Base-by-base conservation (phyloP, 37 sponge, comb jelly and placozoan genomes). In the Axinella damicornis region DNA sequence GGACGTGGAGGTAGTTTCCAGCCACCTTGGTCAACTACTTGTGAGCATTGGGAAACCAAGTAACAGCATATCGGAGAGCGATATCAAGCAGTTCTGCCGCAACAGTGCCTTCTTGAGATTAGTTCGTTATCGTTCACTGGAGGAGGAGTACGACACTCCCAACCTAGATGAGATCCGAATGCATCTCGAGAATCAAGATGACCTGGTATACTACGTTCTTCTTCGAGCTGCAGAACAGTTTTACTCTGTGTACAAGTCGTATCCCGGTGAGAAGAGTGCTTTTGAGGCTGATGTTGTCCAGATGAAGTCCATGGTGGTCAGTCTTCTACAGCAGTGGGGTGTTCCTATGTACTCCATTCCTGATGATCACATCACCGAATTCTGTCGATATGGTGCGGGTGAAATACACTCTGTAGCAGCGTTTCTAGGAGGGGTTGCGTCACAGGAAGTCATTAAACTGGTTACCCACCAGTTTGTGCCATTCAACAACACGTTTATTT, bases 401-500 rank as follows among this genome's bases (percentile, higher is more conserved):
- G 97, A 97, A 73, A 56, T 99, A 13, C 99, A 94, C 30, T 89
- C 99, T 14, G 90, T 99, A n/a, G 89, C 99, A 36, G 94, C 97
- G 32, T 96, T 91, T 86, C 21, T 95, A 40, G 99, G 97, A 12
- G 99, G 96, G 5, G 82, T 97, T 32, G 99, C 92, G n/a, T 87
- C 94, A 2, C 99, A 99, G 58, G 99, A 99, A 78, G 91, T 93
- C 14, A 95, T 99, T 56, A 99, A 99, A 46, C 73, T 99, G 1
- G 64, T 99, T 18, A 99, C 99, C 9, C 79, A 87, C 46, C 99
- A 99, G 65, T 99, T 91, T 84, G 91, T 99, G 18, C 99, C 99
- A 36, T 82, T 99, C 35, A 93, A 95, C 84, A 99, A 96, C 72
- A 95, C 96, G 1, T 83, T 88, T 36, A 69, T 99, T n/a, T 99